Conservation (phyloP, 2,888 invertebrate genomes). For the Choreutis nemorana region DNA sequence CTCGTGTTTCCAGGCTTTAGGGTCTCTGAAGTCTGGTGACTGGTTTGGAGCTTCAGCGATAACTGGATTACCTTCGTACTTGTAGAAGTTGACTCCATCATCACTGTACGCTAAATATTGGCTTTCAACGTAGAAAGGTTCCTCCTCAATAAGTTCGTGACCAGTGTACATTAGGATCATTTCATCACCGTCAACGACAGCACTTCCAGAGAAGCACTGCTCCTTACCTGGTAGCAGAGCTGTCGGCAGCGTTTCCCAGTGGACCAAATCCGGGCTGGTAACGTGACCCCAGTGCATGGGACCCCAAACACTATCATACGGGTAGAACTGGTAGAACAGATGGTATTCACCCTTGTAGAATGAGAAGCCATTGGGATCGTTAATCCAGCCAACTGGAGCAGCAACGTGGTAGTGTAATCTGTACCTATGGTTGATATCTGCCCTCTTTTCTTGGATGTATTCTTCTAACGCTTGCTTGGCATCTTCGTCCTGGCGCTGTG, state of each 20-base stretch:
- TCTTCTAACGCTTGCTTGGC: conserved; percentile 28
- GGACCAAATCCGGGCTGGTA: conserved; percentile 46
- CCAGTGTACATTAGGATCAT: conserved; percentile 49
- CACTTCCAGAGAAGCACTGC: conserved; percentile 56
- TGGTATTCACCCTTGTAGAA: conserved; percentile 58
- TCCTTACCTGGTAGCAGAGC: conserved; percentile 53
- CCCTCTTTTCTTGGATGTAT: conserved; percentile 33
- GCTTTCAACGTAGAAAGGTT: conserved; percentile 34
- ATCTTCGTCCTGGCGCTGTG: conserved; percentile 15
- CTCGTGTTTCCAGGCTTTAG: conserved; percentile 50
- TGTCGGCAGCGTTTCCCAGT: conserved; percentile 55
- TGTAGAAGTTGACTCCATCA: conserved; percentile 44
- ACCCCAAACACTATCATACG: conserved; percentile 47
- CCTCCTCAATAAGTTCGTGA: conserved; percentile 21
- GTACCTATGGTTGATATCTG: conserved; percentile 37
- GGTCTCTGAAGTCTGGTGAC: conserved; percentile 55
- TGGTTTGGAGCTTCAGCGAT: conserved; percentile 33
- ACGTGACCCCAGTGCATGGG: conserved; percentile 67
- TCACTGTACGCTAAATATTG: conserved; percentile 47
- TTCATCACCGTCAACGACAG: conserved; percentile 36
- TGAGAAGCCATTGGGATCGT: conserved; percentile 66
- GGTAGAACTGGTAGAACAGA: conserved; percentile 62
- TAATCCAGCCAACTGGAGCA: conserved; percentile 62
- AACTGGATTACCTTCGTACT: conserved; percentile 49
- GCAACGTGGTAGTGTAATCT: conserved; percentile 42